A percentile compares a stretch with the other conserved stretches of the same genome.
Conservation (phyloP, 2,888 invertebrate genomes). For the Panopea generosa region DNA sequence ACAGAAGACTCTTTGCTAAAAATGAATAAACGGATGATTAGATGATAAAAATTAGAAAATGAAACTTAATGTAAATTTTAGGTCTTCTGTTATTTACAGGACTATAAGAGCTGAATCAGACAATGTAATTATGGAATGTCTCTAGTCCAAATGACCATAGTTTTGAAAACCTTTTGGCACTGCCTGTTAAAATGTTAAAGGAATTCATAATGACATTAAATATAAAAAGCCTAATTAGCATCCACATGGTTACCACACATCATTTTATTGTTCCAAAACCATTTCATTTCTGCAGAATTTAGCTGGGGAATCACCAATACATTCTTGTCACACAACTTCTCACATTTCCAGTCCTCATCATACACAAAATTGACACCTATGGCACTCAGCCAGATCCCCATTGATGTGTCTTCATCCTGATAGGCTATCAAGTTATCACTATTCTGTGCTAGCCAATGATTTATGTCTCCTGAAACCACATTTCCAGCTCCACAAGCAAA, state of each 20-base stretch:
- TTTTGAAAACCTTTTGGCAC: too few relatives aligned
- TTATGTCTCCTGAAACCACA: conserved; percentile 78
- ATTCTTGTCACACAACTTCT: conserved; percentile 62
- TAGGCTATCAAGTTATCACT: conserved; percentile 72
- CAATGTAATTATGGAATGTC: neutral
- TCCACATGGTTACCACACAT: conserved; percentile 68
- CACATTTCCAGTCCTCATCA: conserved; percentile 71
- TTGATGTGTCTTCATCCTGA: conserved; percentile 84
- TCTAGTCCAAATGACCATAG: too few relatives aligned
- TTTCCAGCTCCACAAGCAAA: conserved; percentile 85
- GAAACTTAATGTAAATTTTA: too few relatives aligned
- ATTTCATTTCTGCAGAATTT: conserved; percentile 55
- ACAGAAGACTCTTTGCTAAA: too few relatives aligned
- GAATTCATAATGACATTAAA: neutral
- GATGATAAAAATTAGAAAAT: too few relatives aligned
- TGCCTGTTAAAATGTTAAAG: too few relatives aligned
- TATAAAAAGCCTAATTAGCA: conserved; percentile 13
- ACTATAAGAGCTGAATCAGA: too few relatives aligned
- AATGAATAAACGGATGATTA: too few relatives aligned
- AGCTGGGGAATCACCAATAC: conserved; percentile 70
- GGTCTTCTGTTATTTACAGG: too few relatives aligned
- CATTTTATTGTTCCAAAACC: conserved; percentile 66
- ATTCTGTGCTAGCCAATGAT: conserved; percentile 79
- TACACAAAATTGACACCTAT: conserved; percentile 67
- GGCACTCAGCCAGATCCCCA: conserved; percentile 84